Conservation (phyloP, 2,888 invertebrate genomes). For the Lagria hirta region DNA sequence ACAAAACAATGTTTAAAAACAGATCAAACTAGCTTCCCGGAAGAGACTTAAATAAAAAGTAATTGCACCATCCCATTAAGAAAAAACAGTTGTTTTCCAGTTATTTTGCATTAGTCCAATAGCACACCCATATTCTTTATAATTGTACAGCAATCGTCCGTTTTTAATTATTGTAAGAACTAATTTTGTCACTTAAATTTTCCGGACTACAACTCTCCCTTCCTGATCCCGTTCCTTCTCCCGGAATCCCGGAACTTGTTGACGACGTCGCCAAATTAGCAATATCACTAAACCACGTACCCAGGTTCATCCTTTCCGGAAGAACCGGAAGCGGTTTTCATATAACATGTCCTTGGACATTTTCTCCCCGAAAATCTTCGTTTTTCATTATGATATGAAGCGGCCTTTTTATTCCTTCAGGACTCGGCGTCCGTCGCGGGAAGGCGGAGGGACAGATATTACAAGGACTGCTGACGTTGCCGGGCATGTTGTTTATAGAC, state of each 20-base stretch:
- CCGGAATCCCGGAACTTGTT: conserved; percentile 10
- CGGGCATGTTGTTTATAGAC: conserved; percentile 44
- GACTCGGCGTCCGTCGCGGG: conserved; percentile 47
- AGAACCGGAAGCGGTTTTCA: conserved; percentile 85
- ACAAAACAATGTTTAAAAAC: conserved; percentile 14
- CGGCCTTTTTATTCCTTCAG: conserved; percentile 56
- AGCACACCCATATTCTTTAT: conserved; percentile 9
- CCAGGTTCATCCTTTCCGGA: conserved; percentile 68
- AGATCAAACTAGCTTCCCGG: conserved; percentile 10
- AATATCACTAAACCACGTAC: conserved; percentile 54
- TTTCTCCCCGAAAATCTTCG: conserved; percentile 58
- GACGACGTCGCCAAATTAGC: conserved; percentile 52
- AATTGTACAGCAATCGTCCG: too few relatives aligned
- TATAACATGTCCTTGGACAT: conserved; percentile 66
- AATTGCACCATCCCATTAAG: conserved; percentile 18
- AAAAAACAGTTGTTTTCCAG: conserved; percentile 8
- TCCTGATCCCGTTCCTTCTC: conserved; percentile 32
- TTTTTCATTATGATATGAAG: conserved; percentile 68
- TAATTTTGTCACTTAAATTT: conserved; percentile 36
- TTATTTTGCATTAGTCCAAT: conserved; percentile 6
- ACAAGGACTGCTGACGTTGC: conserved; percentile 39
- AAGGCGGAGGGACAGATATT: conserved; percentile 53
- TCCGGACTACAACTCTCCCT: conserved; percentile 49
- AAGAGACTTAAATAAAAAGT: conserved; percentile 9
- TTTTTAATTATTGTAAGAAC: conserved; percentile 24